A percentile compares a stretch with the other conserved stretches of the same genome.
These are phyloP conservation scores for Varecia variegata DNA, from an alignment of 2,797 vertebrate genomes.

Conservation along the genomic window DNA sequence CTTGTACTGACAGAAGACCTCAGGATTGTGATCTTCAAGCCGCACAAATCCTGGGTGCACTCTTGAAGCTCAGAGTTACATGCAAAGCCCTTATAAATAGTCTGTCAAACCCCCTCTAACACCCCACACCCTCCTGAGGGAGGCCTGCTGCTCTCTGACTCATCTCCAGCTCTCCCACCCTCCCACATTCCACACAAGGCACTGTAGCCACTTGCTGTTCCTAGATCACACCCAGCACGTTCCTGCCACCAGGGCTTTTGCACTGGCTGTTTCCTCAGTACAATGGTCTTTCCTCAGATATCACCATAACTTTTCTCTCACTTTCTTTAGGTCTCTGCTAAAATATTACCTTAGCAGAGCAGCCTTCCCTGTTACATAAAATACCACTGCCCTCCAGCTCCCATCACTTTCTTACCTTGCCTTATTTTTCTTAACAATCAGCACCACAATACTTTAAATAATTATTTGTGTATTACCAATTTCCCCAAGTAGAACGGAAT, in stretches of 20 bases:
- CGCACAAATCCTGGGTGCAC: background rate
- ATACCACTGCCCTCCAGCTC: background rate
- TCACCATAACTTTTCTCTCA: background rate
- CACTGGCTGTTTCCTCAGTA: background rate
- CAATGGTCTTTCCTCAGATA: background rate
- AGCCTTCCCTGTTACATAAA: background rate
- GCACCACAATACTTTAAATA: background rate
- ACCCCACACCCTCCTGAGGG: background rate
- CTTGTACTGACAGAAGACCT: background rate
- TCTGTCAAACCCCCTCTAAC: background rate
- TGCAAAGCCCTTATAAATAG: background rate
- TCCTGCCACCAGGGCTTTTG: background rate
- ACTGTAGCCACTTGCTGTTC: background rate
- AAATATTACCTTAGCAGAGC: background rate
- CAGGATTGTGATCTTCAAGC: background rate
- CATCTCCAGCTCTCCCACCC: background rate
- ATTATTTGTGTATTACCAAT: background rate
- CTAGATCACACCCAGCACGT: background rate
- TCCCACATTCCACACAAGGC: background rate
- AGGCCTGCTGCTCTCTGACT: background rate
- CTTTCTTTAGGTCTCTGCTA: background rate
- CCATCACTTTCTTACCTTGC: background rate
- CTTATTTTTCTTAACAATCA: conserved; percentile 9
- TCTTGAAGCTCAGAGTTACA: background rate
- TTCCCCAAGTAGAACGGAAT: background rate